Base-by-base conservation (phyloP, 2,888 invertebrate species). In the Copidosoma aretas region DNA sequence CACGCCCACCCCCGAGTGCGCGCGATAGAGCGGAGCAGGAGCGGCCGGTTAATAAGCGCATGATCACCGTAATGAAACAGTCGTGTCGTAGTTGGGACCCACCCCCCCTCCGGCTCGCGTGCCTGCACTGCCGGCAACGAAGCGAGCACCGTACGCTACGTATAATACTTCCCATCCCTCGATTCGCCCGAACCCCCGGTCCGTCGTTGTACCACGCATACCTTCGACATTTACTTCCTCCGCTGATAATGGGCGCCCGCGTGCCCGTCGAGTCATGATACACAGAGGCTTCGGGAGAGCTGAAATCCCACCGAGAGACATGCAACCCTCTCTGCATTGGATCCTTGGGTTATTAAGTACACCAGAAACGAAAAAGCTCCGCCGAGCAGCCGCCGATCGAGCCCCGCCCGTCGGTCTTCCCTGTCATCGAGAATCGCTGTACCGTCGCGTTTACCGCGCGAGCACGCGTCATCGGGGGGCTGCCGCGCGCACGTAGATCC, bases 61-160 rank as follows among this genome's bases (percentile, higher is more conserved):
- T 63, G 56, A 63, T 63, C 32, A 56, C 32, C 21, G 43, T 61
- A 61, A 53, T 61, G 41, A 61, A 53, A 61, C 21, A 22, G 14
- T 19, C 56, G 32, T 32, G 4, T 32, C 3, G 32, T 32, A 8
- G 4, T 8, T 32, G 32, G 4, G 3, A 8, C 32, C 32, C 32
- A 32, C 8, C 32, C 32, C 32, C 32, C 32, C 4, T 8, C 43
- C 17, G 4, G 8, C 43, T 14, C n/a, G 43, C 12, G 12, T 46
- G 32, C 12, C 46, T 54, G 8, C 8, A 32, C 24, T n/a, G 54
- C 25, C 8, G 22, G 10, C n/a, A 49, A 51, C 52, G 51, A 64
- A 64, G 54, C 43, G 25, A 65, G 59, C 49, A 60, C 5, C 60
- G 19, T 24, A 15, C 32, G 41, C 52, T 14, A 21, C 15, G n/a